Evolutionary conservation across 2,888 invertebrate species (phyloP).

Genomic region (Drosophila borealis): DNA sequence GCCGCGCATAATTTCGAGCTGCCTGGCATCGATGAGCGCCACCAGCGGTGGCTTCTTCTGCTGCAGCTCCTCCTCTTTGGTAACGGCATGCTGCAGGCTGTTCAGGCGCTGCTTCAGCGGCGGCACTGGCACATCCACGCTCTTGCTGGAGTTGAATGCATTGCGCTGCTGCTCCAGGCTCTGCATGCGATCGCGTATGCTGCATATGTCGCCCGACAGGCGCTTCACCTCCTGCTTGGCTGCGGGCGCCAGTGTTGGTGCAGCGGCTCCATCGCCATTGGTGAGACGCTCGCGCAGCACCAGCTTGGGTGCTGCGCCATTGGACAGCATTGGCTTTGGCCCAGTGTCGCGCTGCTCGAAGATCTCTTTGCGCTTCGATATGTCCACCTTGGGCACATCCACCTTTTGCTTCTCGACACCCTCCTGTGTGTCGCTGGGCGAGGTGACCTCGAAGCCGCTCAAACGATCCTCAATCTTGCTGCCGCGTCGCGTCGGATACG

Average conservation of each 20-base stretch:
- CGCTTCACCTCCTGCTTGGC: conserved; percentile 84
- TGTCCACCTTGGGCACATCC: conserved; percentile 91
- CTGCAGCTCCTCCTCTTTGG: conserved; percentile 83
- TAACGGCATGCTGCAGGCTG: conserved; percentile 83
- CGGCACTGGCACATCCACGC: conserved; percentile 83
- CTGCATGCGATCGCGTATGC: conserved; percentile 88
- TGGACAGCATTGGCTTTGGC: conserved; percentile 29
- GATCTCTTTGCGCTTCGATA: conserved; percentile 92
- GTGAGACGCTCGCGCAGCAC: conserved; percentile 72
- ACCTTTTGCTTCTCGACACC: conserved; percentile 84
- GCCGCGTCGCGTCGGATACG: conserved; percentile 84
- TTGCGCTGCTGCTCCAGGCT: conserved; percentile 87
- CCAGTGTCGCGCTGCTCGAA: conserved; percentile 86
- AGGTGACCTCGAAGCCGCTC: conserved; percentile 86
- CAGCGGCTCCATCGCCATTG: conserved; percentile 49
- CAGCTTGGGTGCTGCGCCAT: conserved; percentile 58
- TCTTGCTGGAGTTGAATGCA: conserved; percentile 79
- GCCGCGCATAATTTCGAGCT: conserved; percentile 85
- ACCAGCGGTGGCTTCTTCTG: conserved; percentile 79
- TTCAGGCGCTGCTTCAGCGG: conserved; percentile 84
- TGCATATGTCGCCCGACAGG: conserved; percentile 87
- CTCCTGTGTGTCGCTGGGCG: conserved; percentile 84
- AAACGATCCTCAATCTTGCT: conserved; percentile 89
- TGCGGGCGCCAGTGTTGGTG: conserved; percentile 17
- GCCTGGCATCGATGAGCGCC: conserved; percentile 85